Conservation (phyloP, 2,797 vertebrate genomes). For the Pseudochirops corinnae region DNA sequence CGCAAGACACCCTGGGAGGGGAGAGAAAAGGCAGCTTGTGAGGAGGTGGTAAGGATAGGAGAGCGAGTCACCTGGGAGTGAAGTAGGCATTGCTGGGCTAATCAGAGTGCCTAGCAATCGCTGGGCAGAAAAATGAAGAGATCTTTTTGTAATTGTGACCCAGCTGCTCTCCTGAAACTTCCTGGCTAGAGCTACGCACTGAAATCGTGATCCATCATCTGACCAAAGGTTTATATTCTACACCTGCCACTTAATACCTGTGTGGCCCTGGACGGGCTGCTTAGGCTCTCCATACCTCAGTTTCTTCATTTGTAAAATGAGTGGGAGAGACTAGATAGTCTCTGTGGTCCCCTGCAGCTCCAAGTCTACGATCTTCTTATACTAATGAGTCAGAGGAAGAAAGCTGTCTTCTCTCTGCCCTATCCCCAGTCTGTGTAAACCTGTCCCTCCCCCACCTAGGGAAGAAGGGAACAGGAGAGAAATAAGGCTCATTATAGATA, state of each 20-base stretch:
- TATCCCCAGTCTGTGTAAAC: constrained; percentile 36
- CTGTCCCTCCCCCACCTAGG: constrained; percentile 30
- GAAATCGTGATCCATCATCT: not conserved
- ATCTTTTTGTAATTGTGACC: not conserved
- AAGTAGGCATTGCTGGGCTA: not conserved
- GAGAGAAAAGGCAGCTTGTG: constrained; percentile 23
- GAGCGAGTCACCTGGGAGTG: not conserved
- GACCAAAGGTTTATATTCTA: not conserved
- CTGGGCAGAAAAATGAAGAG: not conserved
- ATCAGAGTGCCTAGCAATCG: not conserved
- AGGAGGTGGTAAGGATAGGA: constrained; percentile 16
- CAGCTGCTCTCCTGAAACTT: not conserved
- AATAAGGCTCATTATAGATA: constrained; percentile 80
- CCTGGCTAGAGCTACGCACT: not conserved
- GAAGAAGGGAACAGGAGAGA: constrained; percentile 55
- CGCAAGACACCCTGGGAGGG: not conserved
- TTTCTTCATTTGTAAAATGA: not conserved
- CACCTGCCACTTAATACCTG: not conserved
- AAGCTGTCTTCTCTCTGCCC: constrained; percentile 17
- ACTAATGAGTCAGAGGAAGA: constrained; percentile 35
- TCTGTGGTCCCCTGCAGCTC: not conserved
- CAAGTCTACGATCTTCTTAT: not conserved
- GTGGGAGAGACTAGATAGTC: not conserved
- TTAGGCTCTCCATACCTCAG: not conserved
- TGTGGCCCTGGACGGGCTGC: not conserved